Evolutionary conservation across 2,888 invertebrate species (phyloP).

Genomic region (Epinotia bilunana): DNA sequence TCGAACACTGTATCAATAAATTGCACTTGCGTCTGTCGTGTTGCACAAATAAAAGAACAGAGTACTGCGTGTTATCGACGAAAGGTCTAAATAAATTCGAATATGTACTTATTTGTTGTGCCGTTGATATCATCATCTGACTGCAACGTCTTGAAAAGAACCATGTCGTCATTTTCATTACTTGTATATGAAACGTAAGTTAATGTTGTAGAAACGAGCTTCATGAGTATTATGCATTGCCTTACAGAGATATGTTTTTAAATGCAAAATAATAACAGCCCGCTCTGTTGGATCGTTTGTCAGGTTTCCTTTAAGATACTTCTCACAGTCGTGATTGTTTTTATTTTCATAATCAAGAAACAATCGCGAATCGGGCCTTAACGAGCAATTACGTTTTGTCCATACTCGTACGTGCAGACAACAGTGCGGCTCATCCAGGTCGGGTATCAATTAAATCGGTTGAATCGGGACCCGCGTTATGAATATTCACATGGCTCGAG

Average conservation of each 20-base stretch:
- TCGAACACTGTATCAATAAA: slow-evolving; percentile 81
- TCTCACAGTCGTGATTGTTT: slow-evolving; percentile 60
- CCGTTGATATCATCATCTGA: slow-evolving; percentile 75
- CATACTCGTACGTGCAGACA: slow-evolving; percentile 67
- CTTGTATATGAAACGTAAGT: slow-evolving; percentile 32
- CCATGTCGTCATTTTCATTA: slow-evolving; percentile 43
- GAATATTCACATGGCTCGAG: slow-evolving; percentile 74
- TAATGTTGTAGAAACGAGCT: slow-evolving; percentile 47
- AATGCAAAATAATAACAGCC: slow-evolving; percentile 37
- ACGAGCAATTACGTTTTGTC: slow-evolving; percentile 81
- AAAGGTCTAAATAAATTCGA: slow-evolving; percentile 79
- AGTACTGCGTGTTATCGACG: slow-evolving; percentile 74
- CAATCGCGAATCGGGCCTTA: slow-evolving; percentile 77
- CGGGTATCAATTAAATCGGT: slow-evolving; percentile 77
- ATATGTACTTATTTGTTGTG: slow-evolving; percentile 75
- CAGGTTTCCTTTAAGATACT: slow-evolving; percentile 61
- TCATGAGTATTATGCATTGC: slow-evolving; percentile 20
- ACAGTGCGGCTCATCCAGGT: slow-evolving; percentile 55
- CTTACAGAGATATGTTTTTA: slow-evolving; percentile 29
- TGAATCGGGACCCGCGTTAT: slow-evolving; percentile 66
- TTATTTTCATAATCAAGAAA: slow-evolving; percentile 79
- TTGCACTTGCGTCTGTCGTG: slow-evolving; percentile 78
- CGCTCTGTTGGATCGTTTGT: slow-evolving; percentile 55
- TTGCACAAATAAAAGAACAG: slow-evolving; percentile 77
- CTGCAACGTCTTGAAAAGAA: slow-evolving; percentile 49